Evolutionary conservation across 53 echinoderm and acorn worm species (phyloP).

Genomic region (Luidia sarsii): DNA sequence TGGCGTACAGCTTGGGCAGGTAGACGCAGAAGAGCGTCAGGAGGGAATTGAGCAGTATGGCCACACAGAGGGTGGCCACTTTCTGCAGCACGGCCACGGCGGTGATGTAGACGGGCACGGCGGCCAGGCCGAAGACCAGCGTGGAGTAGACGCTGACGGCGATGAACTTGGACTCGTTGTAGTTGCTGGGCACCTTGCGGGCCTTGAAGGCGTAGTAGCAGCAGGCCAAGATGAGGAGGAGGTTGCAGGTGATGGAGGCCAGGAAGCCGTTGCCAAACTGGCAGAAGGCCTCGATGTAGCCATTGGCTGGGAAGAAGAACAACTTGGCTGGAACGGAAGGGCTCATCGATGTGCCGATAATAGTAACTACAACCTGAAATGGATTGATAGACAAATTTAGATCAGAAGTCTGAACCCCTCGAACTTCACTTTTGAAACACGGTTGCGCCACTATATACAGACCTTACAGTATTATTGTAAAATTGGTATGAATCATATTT

Average conservation of each 20-base stretch:
- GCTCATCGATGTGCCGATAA: background rate
- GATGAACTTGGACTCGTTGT: conserved; percentile 56
- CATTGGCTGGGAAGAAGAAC: conserved; percentile 2
- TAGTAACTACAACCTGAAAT: background rate
- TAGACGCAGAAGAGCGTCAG: conserved; percentile 57
- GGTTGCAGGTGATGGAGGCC: conserved; percentile 31
- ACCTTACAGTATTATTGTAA: too few relatives aligned
- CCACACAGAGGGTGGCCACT: conserved; percentile 46
- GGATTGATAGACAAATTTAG: too few relatives aligned
- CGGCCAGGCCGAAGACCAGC: conserved; percentile 45
- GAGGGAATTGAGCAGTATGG: conserved; percentile 46
- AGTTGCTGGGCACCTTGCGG: conserved; percentile 31
- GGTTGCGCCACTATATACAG: too few relatives aligned
- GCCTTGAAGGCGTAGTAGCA: conserved; percentile 57
- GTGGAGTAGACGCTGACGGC: conserved; percentile 60
- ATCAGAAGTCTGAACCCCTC: too few relatives aligned
- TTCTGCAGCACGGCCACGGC: conserved; percentile 33
- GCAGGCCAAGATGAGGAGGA: conserved; percentile 39
- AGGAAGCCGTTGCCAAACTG: conserved; percentile 30
- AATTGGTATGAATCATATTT: too few relatives aligned
- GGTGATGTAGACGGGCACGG: conserved; percentile 51
- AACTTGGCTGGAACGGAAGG: conserved; percentile 21
- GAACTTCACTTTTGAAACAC: too few relatives aligned
- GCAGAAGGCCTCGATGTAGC: conserved; percentile 40
- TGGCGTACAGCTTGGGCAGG: conserved; percentile 58